Evolutionary conservation across 2,113 vertebrate species (phyloP), one percentile per base, ranked within the genome.

Genomic region (Tauraco erythrolophus): DNA sequence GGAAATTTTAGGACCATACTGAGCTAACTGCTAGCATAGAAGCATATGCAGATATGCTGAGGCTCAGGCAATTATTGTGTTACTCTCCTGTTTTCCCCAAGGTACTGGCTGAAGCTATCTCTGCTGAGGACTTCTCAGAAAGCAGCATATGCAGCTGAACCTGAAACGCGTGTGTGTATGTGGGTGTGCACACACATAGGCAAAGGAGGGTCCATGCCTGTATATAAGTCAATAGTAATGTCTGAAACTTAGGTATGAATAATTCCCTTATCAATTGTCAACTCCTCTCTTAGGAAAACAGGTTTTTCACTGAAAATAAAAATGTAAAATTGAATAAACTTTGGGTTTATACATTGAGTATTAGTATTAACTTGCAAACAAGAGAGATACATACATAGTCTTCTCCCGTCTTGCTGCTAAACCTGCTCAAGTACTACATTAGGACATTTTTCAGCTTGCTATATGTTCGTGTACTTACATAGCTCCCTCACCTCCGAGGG

Each of bases 401-500:
- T 80, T 84, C 30, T 13, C 30, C 31, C 4, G 11, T 58, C 33
- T 82, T 50, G 9, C 57, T 76, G 43, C 30, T 77, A 84, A 45
- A 71, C 11, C 31, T 71, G 16, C 22, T 86, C 22, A 69, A 77
- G n/a, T 46, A 46, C 50, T 79, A 27, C 10, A n/a, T 57, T 69
- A 62, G 53, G 48, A 37, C 11, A 6, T 64, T 92, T 86, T 88
- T 91, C 35, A 86, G 6, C 35, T 92, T 66, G 10, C 37, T 92
- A 64, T 86, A n/a, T 46, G 62, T 80, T 39, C 39, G 45, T 6
- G 1, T 14, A 41, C 17, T 79, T 57, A 28, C 0, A 0, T 8
- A 45, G 30, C 4, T 84, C 54, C 37, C 31, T 84, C 80, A 78
- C 11, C 21, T 82, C 72, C 78, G 65, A 68, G 41, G 41, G 41